A percentile compares a stretch with the other conserved stretches of the same genome.
Evolutionary conservation across 2,888 invertebrate genomes (phyloP).

Genomic region (Galeruca laticollis): DNA sequence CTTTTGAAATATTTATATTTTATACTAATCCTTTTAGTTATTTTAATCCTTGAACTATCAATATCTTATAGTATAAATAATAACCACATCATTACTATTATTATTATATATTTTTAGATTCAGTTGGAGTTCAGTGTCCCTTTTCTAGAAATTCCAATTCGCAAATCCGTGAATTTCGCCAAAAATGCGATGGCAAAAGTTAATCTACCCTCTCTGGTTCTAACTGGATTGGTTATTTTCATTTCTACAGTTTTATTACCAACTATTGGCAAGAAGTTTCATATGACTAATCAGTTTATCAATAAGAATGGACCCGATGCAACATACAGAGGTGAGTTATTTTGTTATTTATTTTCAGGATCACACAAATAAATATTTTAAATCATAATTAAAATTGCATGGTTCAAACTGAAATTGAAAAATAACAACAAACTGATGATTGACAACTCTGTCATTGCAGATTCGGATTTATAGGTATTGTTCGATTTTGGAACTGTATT

Average conservation of each 20-base stretch:
- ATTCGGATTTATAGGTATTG: too few relatives aligned
- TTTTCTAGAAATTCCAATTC: constrained; percentile 76
- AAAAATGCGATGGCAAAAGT: constrained; percentile 71
- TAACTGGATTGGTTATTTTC: constrained; percentile 72
- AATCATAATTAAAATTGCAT: too few relatives aligned
- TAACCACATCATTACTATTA: too few relatives aligned
- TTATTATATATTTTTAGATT: constrained; percentile 67
- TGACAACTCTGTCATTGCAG: too few relatives aligned
- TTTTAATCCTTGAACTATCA: too few relatives aligned
- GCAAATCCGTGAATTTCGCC: constrained; percentile 67
- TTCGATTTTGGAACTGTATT: too few relatives aligned
- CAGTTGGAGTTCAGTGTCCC: constrained; percentile 76
- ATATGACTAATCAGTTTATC: constrained; percentile 25
- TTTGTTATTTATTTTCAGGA: constrained; percentile 41
- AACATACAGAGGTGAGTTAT: constrained; percentile 43
- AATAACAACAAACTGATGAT: not conserved
- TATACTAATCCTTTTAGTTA: too few relatives aligned
- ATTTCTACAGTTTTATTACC: constrained; percentile 72
- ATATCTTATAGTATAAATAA: too few relatives aligned
- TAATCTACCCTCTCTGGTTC: constrained; percentile 72
- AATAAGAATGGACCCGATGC: constrained; percentile 7
- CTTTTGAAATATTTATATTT: too few relatives aligned
- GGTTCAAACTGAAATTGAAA: constrained; percentile 37
- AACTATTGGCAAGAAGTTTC: constrained; percentile 54
- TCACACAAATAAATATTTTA: too few relatives aligned